These are phyloP conservation scores for Hyposmocoma kahamanoa DNA, from an alignment of 1,140 invertebrate species.

Conservation along the genomic window DNA sequence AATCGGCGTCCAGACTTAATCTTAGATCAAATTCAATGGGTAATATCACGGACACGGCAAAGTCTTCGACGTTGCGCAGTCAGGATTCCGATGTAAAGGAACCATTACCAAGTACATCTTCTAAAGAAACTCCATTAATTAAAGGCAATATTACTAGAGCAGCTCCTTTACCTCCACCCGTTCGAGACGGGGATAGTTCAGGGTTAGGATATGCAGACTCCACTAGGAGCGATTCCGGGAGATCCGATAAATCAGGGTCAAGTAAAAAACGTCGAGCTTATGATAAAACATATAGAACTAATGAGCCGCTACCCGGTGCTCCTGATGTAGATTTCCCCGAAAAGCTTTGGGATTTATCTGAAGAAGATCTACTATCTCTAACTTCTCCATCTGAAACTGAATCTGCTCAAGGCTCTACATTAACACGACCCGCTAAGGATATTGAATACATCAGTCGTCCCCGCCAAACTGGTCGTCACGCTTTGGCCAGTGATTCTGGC, in stretches of 20 bases:
- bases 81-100: slow-evolving; percentile 42
- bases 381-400: slow-evolving; percentile 75
- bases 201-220: slow-evolving; percentile 63
- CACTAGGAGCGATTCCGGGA: slow-evolving; percentile 53
- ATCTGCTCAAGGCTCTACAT: slow-evolving; percentile 68
- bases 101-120: slow-evolving; percentile 48
- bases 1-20: slow-evolving; percentile 74
- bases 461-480: slow-evolving; percentile 71
- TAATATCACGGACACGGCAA: slow-evolving; percentile 68
- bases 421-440: slow-evolving; percentile 75
- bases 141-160: slow-evolving; percentile 31
- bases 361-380: slow-evolving; percentile 76
- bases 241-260: slow-evolving; percentile 48
- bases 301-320: slow-evolving; percentile 85
- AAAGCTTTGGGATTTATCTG: slow-evolving; percentile 84
- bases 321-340: slow-evolving; percentile 86
- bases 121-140: slow-evolving; percentile 44
- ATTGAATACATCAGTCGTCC: slow-evolving; percentile 72
- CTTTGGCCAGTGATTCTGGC: slow-evolving; percentile 63
- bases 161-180: slow-evolving; percentile 35
- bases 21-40: slow-evolving; percentile 70
- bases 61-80: slow-evolving; percentile 54
- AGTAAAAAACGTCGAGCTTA: slow-evolving; percentile 80
- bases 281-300: slow-evolving; percentile 85
- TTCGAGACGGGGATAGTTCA: slow-evolving; percentile 55